These are phyloP conservation scores for Osmoderma eremita DNA, from an alignment of 2,888 invertebrate genomes.

Conservation along the genomic window DNA sequence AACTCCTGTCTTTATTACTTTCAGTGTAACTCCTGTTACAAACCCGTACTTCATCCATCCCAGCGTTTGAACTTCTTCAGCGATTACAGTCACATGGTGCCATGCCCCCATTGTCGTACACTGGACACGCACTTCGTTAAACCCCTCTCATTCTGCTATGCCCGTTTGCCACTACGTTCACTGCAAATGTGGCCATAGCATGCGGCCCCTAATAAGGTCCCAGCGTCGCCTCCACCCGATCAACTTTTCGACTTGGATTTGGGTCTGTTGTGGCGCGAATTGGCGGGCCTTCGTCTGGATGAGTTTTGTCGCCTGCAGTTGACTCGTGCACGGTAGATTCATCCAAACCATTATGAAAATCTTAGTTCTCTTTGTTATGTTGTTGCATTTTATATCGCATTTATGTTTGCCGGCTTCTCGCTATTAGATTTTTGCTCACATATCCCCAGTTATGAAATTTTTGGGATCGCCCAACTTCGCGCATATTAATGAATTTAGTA, in stretches of 20 bases:
- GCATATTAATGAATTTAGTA: not conserved
- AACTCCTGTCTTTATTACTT: constrained; percentile 50
- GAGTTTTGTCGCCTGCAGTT: constrained; percentile 64
- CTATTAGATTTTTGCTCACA: constrained; percentile 25
- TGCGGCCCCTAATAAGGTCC: constrained; percentile 65
- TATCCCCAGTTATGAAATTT: constrained; percentile 28
- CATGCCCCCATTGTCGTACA: constrained; percentile 91
- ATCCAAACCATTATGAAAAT: constrained; percentile 39
- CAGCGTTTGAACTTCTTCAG: constrained; percentile 92
- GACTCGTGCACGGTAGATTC: constrained; percentile 61
- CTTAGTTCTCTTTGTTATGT: constrained; percentile 62
- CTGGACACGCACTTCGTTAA: constrained; percentile 96
- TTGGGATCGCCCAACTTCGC: constrained; percentile 6
- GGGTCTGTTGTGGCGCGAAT: constrained; percentile 63
- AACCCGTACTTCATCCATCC: constrained; percentile 86
- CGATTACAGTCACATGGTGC: constrained; percentile 91
- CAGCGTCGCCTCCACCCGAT: constrained; percentile 50
- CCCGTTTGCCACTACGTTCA: constrained; percentile 70
- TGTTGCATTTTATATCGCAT: constrained; percentile 63
- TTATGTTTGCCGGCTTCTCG: constrained; percentile 50
- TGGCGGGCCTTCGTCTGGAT: constrained; percentile 63
- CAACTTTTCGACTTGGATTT: constrained; percentile 58
- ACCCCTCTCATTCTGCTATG: constrained; percentile 85
- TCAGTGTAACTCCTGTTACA: constrained; percentile 93
- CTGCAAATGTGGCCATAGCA: constrained; percentile 90